A percentile compares a stretch with the other conserved stretches of the same genome.
Conservation (phyloP, 2,797 vertebrate genomes). For the Falco novaeseelandiae region DNA sequence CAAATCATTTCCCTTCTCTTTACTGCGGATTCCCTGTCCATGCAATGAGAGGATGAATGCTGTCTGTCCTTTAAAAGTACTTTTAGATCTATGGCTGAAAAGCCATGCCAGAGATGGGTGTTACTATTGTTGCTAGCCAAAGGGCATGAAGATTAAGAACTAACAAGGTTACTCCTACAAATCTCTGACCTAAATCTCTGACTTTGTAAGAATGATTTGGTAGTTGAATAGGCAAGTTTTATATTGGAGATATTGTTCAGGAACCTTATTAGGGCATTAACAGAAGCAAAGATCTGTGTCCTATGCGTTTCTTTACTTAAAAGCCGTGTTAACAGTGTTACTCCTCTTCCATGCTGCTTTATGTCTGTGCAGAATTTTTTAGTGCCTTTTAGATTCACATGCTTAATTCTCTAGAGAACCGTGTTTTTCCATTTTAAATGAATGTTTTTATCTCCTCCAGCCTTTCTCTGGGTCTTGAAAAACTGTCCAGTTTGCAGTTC, state of each 20-base stretch:
- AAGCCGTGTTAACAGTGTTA: background rate
- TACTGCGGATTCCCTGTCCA: background rate
- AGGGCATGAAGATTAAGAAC: background rate
- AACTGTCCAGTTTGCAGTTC: constrained; percentile 8
- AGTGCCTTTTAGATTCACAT: background rate
- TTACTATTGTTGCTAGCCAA: background rate
- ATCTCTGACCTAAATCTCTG: constrained; percentile 10
- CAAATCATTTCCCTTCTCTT: background rate
- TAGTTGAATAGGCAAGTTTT: background rate
- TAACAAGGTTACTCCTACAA: background rate
- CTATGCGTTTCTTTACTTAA: background rate
- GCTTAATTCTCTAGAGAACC: background rate
- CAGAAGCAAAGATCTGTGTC: background rate
- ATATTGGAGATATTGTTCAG: background rate
- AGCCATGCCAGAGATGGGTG: background rate
- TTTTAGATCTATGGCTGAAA: background rate
- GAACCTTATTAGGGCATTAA: background rate
- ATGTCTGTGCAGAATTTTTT: background rate
- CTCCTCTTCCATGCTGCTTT: background rate
- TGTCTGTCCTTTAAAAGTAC: background rate
- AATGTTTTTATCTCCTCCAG: constrained; percentile 4
- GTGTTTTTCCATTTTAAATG: background rate
- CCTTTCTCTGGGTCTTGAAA: constrained; percentile 10
- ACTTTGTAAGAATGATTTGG: background rate
- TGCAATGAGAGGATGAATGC: background rate